Base-by-base conservation (phyloP, 2,113 vertebrate genomes). In the Planiliza haematocheilus region DNA sequence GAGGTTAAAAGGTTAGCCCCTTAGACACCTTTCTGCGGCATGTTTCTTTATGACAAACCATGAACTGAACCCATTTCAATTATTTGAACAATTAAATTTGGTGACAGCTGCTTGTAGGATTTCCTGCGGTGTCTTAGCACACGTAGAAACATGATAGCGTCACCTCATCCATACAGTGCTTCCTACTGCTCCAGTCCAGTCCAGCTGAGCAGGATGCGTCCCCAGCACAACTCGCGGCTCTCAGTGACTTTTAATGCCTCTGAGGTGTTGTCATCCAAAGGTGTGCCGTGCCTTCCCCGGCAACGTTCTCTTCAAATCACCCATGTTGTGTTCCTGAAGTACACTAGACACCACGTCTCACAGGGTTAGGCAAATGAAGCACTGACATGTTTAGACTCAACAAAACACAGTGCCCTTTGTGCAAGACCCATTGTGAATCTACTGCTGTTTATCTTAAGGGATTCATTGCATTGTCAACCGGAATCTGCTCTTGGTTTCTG, bases 91-190 rank as follows among this genome's bases (percentile, higher is more conserved):
- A 49, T 2, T 59, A 16, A 50, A 65, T 20, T 8, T 8, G 18
- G 51, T 2, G 30, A 59, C 3, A 48, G 34, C 30, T 30, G 63
- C 62, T 46, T 55, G 10, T 20, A 18, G 73, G 41, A 46, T 74
- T 41, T 43, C 37, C 34, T 50, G 20, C 4, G 1, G 60, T 36
- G 13, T 48, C 4, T 59, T 48, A 46, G 45, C 49, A 46, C 45
- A 39, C n/a, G 42, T 30, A 30, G 45, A 76, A 78, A 21, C 41
- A 64, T 63, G 41, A 70, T 51, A 62, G 45, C 48, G 9, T 21
- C 42, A 77, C 49, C 48, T 79, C 65, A 80, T 66, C 57, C 36
- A 48, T 41, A 45, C 42, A 52, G 17, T 17, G 37, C 42, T 68
- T 75, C 64, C 46, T 4, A 9, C 49, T 53, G 41, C 36, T 20